phyloP scores from a whole-genome alignment of 2,888 invertebrate genomes.

The Chalcis sispes region DNA sequence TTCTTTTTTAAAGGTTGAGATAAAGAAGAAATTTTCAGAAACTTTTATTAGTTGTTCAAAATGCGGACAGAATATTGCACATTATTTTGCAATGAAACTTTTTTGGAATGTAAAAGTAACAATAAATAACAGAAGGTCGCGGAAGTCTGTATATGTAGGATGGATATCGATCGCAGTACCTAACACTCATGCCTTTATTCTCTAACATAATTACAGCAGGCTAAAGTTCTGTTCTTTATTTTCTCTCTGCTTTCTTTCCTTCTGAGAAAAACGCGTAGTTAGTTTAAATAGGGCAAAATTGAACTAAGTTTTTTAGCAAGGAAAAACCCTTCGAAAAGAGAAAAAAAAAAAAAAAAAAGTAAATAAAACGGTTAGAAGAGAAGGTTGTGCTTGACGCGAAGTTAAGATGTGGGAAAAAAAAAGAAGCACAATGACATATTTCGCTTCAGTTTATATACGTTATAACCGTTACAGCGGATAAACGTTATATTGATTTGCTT shows the following conservation, averaged over 20 bases:
- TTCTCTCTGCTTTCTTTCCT: background rate
- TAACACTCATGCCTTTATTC: background rate
- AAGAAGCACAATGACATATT: conserved; percentile 23
- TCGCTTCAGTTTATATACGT: background rate
- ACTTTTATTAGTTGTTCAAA: too few relatives aligned
- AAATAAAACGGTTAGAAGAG: too few relatives aligned
- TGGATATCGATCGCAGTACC: conserved; percentile 28
- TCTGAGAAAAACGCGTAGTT: too few relatives aligned
- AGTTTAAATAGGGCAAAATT: too few relatives aligned
- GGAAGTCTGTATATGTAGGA: background rate
- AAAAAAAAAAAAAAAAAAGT: too few relatives aligned
- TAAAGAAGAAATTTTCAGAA: too few relatives aligned
- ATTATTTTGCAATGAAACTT: too few relatives aligned
- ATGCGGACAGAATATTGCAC: too few relatives aligned
- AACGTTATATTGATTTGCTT: conserved; percentile 18
- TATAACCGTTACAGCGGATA: background rate
- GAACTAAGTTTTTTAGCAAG: too few relatives aligned
- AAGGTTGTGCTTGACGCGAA: too few relatives aligned
- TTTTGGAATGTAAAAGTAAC: background rate
- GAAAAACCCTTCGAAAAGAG: too few relatives aligned
- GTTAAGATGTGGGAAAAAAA: too few relatives aligned
- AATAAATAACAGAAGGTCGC: conserved; percentile 27
- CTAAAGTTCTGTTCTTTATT: background rate
- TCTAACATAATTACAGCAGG: background rate
- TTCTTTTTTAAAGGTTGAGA: background rate